Percentiles rank a stretch among this genome's conserved stretches.
phyloP scores from a whole-genome alignment of 2,113 vertebrate species.

The Lates calcarifer region DNA sequence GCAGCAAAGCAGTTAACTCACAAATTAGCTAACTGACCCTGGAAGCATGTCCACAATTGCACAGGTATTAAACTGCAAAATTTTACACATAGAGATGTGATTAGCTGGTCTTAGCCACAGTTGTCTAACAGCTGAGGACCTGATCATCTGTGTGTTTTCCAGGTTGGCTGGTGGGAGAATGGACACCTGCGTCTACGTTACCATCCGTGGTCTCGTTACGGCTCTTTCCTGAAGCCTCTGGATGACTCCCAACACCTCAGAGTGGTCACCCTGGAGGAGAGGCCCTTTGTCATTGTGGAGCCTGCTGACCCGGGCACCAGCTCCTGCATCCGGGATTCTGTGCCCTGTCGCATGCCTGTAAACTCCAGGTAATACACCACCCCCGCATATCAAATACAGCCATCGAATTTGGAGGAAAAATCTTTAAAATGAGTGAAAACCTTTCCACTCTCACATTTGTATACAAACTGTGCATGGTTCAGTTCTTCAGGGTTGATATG shows the following conservation, averaged over 20 bases:
- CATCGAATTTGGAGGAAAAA: not conserved
- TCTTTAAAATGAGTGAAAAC: too few species aligned
- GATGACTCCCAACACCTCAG: conserved; percentile 91
- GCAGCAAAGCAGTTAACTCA: too few species aligned
- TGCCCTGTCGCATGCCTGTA: conserved; percentile 91
- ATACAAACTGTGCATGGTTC: too few species aligned
- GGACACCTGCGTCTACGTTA: conserved; percentile 89
- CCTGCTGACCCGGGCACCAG: conserved; percentile 90
- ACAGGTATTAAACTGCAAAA: too few species aligned
- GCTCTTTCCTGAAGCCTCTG: conserved; percentile 91
- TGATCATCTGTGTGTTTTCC: conserved; percentile 24
- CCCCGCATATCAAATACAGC: not conserved
- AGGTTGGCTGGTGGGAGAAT: conserved; percentile 97
- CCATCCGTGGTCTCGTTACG: conserved; percentile 92
- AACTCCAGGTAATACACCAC: conserved; percentile 86
- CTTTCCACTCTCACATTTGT: too few species aligned
- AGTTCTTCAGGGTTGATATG: too few species aligned
- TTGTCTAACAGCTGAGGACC: not conserved
- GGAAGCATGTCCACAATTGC: too few species aligned
- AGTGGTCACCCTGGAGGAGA: conserved; percentile 93
- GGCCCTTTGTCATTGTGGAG: conserved; percentile 96
- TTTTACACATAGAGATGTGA: not conserved
- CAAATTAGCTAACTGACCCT: too few species aligned
- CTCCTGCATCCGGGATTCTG: conserved; percentile 94
- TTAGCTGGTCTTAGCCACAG: not conserved